phyloP scores from a whole-genome alignment of 2,113 vertebrate genomes.

The Istiophorus platypterus region DNA sequence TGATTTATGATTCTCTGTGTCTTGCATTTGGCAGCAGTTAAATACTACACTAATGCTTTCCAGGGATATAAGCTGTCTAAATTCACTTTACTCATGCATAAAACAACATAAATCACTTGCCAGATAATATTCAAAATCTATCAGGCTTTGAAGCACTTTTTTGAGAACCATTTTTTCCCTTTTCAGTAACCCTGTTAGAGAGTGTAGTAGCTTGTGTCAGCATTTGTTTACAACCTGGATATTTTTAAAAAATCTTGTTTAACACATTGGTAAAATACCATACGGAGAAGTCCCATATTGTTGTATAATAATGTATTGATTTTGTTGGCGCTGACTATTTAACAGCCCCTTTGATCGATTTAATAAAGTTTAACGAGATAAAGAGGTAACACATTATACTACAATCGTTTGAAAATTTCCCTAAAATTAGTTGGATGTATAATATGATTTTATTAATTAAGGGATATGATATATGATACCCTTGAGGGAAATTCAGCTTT shows the following conservation, averaged over 20 bases:
- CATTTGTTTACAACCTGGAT: conserved; percentile 4
- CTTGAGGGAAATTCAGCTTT: neutral
- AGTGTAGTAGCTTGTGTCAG: conserved; percentile 2
- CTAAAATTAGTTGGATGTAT: conserved; percentile 46
- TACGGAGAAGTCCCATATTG: conserved; percentile 25
- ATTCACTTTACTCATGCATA: conserved; percentile 7
- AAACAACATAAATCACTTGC: conserved; percentile 8
- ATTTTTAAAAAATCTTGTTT: conserved; percentile 15
- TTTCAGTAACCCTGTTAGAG: neutral
- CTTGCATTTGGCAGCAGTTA: conserved; percentile 40
- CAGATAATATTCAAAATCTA: conserved; percentile 20
- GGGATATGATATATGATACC: conserved; percentile 11
- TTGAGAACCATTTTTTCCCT: neutral
- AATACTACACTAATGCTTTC: conserved; percentile 5
- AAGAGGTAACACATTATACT: conserved; percentile 39
- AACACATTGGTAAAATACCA: conserved; percentile 32
- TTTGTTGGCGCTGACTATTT: conserved; percentile 33
- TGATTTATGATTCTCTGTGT: conserved; percentile 41
- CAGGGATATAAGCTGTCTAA: conserved; percentile 13
- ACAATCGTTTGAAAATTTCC: conserved; percentile 32
- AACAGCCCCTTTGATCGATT: conserved; percentile 40
- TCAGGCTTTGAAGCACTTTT: neutral
- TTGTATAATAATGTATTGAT: conserved; percentile 65
- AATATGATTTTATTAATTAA: conserved; percentile 15
- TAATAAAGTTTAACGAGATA: conserved; percentile 62